Evolutionary conservation across 2,113 vertebrate species (phyloP), one percentile per base, ranked within the genome.

Genomic region (Ceratotherium simum): DNA sequence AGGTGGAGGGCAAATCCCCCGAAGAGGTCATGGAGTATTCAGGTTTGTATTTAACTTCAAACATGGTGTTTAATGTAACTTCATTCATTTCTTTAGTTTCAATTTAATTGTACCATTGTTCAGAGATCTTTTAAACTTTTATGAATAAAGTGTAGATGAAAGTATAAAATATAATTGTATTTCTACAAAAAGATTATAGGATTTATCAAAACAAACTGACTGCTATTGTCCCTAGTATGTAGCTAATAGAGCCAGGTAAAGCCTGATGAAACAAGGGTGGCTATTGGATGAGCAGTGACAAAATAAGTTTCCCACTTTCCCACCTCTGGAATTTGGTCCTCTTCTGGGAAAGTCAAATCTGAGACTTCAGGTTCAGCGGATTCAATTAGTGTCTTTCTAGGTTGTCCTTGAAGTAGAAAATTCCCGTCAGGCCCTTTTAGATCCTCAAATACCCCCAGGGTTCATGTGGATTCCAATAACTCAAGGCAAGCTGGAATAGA

Each of bases 21-120:
- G 99, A 99, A 76, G 99, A 99, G 82, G 99, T 99, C 97, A 99
- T 99, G 84, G 99, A 99, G 67, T 99, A 99, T 97, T 99, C 99
- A 98, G 99, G 99, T 99, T 96, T 97, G 99, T 97, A 65, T 69
- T 10, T 81, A 12, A 67, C 79, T 84, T 94, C 25, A 93, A 92
- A n/a, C 16, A 0, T 60, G 11, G 46, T 93, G 92, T 82, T 96
- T 94, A 58, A 62, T 82, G 83, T 85, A 94, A 87, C 27, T 5
- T 42, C 87, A 93, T 39, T 36, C 7, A 94, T 97, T 90, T 94
- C 8, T 67, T 60, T 73, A 64, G 18, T 64, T 23, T 76, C 54
- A 54, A 1, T 92, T 5, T 46, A 84, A 39, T 92, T 94, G 13
- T 60, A 29, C 20, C 62, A 98, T 97, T 97, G 8, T 91, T 90